phyloP scores from a whole-genome alignment of 2,888 invertebrate genomes.

The Strigamia maritima region DNA sequence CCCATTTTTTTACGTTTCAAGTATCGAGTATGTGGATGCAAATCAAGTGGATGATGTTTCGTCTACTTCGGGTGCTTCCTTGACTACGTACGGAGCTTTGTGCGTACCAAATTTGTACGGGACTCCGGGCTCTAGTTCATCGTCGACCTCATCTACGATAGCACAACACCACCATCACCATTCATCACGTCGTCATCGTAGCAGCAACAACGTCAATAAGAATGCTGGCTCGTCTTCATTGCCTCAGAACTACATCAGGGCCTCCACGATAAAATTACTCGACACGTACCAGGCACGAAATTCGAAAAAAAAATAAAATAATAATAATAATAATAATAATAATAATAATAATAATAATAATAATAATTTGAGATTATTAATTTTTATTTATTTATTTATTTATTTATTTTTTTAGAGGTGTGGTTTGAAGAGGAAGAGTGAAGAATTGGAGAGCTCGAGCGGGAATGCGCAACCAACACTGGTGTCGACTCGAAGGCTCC shows the following conservation, averaged over 20 bases:
- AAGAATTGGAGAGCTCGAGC: slow-evolving; percentile 48
- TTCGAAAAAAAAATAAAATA: too few relatives aligned
- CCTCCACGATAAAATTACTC: slow-evolving; percentile 66
- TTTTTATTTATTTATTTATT: slow-evolving; percentile 12
- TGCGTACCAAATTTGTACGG: slow-evolving; percentile 41
- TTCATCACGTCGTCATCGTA: slow-evolving; percentile 41
- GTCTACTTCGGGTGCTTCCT: slow-evolving; percentile 39
- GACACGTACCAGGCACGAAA: slow-evolving; percentile 63
- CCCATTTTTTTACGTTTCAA: slow-evolving; percentile 52
- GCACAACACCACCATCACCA: slow-evolving; percentile 42
- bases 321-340: too few relatives aligned
- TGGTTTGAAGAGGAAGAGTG: slow-evolving; percentile 52
- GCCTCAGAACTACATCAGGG: slow-evolving; percentile 62
- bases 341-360: too few relatives aligned
- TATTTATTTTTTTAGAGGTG: slow-evolving; percentile 47
- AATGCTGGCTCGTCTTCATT: slow-evolving; percentile 40
- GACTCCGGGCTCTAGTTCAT: slow-evolving; percentile 38
- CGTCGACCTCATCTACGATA: slow-evolving; percentile 39
- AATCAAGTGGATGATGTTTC: slow-evolving; percentile 69
- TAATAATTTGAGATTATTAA: too few relatives aligned
- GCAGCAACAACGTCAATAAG: slow-evolving; percentile 17
- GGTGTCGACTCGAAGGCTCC: slow-evolving; percentile 46
- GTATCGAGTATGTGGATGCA: slow-evolving; percentile 54
- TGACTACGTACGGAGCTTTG: slow-evolving; percentile 39
- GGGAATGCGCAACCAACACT: slow-evolving; percentile 49